A percentile compares a stretch with the other conserved stretches of the same genome.
phyloP scores from a whole-genome alignment of 2,797 vertebrate species.

The Pangasius djambal region DNA sequence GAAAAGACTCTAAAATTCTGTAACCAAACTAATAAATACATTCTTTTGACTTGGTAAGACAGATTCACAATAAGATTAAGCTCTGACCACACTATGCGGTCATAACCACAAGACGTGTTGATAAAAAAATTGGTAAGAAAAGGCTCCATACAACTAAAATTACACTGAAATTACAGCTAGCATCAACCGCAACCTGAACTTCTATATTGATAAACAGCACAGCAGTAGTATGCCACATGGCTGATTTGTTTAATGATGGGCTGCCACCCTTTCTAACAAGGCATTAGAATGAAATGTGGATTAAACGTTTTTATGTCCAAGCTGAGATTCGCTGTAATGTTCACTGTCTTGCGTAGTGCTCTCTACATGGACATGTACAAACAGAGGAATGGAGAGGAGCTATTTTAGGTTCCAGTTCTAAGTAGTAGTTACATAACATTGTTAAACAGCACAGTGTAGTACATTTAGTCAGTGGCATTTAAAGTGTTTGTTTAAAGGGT shows the following conservation, averaged over 20 bases:
- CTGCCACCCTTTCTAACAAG: neutral
- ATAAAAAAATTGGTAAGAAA: neutral
- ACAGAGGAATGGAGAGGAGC: slow-evolving; percentile 10
- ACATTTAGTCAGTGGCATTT: slow-evolving; percentile 21
- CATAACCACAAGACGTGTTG: neutral
- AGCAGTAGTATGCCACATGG: neutral
- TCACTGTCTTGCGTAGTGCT: neutral
- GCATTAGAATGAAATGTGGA: neutral
- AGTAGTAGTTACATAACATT: slow-evolving; percentile 25
- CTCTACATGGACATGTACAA: slow-evolving; percentile 42
- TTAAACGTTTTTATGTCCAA: neutral
- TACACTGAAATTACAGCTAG: neutral
- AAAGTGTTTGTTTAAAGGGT: slow-evolving; percentile 37
- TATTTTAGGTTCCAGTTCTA: slow-evolving; percentile 9
- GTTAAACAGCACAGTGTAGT: slow-evolving; percentile 9
- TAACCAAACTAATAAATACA: neutral
- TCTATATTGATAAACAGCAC: neutral
- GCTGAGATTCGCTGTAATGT: neutral
- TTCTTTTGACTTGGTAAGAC: neutral
- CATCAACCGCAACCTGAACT: neutral
- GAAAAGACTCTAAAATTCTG: neutral
- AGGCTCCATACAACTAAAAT: neutral
- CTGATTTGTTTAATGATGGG: neutral
- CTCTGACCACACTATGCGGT: neutral
- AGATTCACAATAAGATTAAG: neutral